These are phyloP conservation scores for Brenthis hecate DNA, from an alignment of 2,888 invertebrate genomes.

Conservation along the genomic window DNA sequence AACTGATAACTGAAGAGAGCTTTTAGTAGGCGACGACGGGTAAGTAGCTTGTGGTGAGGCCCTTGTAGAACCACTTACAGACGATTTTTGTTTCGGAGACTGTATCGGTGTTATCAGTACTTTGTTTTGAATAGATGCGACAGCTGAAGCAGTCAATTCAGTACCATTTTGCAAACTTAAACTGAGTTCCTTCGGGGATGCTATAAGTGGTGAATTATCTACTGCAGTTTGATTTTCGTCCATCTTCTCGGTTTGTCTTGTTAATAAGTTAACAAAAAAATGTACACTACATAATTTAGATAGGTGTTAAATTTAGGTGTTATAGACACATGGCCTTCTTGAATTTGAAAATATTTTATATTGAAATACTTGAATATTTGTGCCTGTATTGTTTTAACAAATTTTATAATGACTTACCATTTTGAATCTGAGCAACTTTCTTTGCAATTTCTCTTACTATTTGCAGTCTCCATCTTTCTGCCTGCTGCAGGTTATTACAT, in stretches of 20 bases:
- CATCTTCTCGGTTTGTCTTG: constrained; percentile 36
- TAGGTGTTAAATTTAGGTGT: constrained; percentile 16
- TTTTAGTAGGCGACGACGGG: constrained; percentile 28
- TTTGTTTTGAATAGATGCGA: constrained; percentile 1
- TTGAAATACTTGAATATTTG: constrained; percentile 4
- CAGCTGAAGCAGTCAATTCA: constrained; percentile 11
- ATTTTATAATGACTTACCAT: constrained; percentile 82
- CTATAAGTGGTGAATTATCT: constrained; percentile 27
- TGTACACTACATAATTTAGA: constrained; percentile 37
- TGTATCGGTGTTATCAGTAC: constrained; percentile 1
- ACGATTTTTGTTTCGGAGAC: constrained; percentile 22
- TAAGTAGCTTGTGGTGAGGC: constrained; percentile 13
- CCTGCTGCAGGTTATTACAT: constrained; percentile 94
- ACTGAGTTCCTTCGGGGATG: constrained; percentile 35
- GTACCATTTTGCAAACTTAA: constrained; percentile 34
- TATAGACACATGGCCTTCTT: constrained; percentile 53
- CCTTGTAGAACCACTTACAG: constrained; percentile 16
- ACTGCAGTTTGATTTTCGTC: constrained; percentile 37
- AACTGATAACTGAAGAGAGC: constrained; percentile 32
- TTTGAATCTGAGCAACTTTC: constrained; percentile 99
- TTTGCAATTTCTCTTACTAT: constrained; percentile 98
- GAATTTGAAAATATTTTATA: constrained; percentile 43
- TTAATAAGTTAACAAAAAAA: constrained; percentile 24
- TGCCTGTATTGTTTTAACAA: constrained; percentile 5
- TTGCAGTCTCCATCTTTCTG: constrained; percentile 98